Evolutionary conservation across 2,797 vertebrate genomes (phyloP).

Genomic region (Syngnathus rostellatus): DNA sequence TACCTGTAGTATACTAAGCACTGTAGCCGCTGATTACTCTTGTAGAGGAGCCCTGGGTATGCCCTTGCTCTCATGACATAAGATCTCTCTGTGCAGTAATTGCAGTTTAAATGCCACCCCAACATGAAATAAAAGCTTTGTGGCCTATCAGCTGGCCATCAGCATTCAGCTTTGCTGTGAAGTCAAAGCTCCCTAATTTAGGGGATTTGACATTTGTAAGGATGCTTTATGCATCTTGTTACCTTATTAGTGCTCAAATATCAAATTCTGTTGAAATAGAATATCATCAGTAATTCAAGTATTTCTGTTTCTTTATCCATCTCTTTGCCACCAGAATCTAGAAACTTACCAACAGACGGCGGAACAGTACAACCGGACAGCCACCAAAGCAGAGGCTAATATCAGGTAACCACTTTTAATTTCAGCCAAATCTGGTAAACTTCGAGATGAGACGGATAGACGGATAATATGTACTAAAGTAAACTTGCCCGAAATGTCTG

Average conservation of each 20-base stretch:
- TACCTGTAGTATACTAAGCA: constrained; percentile 3
- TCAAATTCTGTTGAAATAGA: constrained; percentile 13
- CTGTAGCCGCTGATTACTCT: constrained; percentile 25
- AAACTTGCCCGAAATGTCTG: neutral
- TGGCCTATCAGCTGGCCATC: constrained; percentile 39
- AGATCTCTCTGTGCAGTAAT: constrained; percentile 39
- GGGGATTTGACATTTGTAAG: constrained; percentile 46
- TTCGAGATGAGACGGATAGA: neutral
- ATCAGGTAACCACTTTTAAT: constrained; percentile 72
- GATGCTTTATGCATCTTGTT: constrained; percentile 30
- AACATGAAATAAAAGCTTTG: constrained; percentile 50
- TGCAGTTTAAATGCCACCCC: constrained; percentile 57
- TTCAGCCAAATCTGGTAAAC: neutral
- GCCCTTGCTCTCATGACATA: constrained; percentile 28
- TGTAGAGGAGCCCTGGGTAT: constrained; percentile 15
- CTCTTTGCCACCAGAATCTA: constrained; percentile 67
- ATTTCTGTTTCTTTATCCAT: constrained; percentile 6
- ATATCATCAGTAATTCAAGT: neutral
- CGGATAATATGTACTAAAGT: neutral
- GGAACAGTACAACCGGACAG: constrained; percentile 80
- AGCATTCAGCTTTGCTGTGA: constrained; percentile 35
- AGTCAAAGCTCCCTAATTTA: constrained; percentile 55
- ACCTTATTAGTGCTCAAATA: constrained; percentile 16
- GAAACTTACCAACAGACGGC: constrained; percentile 81
- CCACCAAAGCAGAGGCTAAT: constrained; percentile 71